Conservation (phyloP, 2,113 vertebrate species). For the Candoia aspera region DNA sequence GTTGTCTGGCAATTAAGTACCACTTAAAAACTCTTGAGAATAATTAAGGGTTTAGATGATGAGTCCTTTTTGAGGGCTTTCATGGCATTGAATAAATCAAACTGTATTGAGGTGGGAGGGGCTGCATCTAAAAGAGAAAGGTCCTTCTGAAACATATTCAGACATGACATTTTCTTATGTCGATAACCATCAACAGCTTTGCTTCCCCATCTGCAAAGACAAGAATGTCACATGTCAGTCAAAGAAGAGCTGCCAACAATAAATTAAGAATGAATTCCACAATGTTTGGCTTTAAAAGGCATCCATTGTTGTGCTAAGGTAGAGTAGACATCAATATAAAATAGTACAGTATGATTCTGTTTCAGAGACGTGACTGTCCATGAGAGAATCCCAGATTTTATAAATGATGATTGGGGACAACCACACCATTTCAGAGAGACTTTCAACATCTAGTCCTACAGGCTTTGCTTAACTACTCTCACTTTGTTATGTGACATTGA, state of each 20-base stretch:
- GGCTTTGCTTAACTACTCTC: background rate
- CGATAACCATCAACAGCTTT: conserved; percentile 90
- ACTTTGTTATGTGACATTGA: background rate
- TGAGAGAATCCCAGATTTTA: conserved; percentile 67
- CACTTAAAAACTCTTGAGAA: conserved; percentile 59
- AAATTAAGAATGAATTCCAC: conserved; percentile 59
- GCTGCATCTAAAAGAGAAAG: conserved; percentile 58
- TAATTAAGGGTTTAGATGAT: conserved; percentile 70
- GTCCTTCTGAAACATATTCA: conserved; percentile 72
- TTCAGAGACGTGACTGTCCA: conserved; percentile 68
- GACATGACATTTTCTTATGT: conserved; percentile 90
- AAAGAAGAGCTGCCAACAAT: conserved; percentile 66
- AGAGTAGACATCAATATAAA: conserved; percentile 57
- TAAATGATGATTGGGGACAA: conserved; percentile 48
- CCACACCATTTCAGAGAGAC: background rate
- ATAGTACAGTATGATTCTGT: conserved; percentile 62
- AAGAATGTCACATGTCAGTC: conserved; percentile 95
- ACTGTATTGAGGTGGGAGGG: conserved; percentile 18
- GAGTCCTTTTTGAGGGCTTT: conserved; percentile 64
- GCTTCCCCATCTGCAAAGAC: conserved; percentile 84
- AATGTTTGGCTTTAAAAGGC: conserved; percentile 47
- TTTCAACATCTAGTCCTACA: background rate
- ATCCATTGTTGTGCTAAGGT: conserved; percentile 50
- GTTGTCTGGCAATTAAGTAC: conserved; percentile 68
- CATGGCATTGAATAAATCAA: conserved; percentile 67